Percentiles rank a stretch among this genome's conserved stretches.
Conservation (phyloP, 2,888 invertebrate genomes). For the Megalurothrips usitatus region DNA sequence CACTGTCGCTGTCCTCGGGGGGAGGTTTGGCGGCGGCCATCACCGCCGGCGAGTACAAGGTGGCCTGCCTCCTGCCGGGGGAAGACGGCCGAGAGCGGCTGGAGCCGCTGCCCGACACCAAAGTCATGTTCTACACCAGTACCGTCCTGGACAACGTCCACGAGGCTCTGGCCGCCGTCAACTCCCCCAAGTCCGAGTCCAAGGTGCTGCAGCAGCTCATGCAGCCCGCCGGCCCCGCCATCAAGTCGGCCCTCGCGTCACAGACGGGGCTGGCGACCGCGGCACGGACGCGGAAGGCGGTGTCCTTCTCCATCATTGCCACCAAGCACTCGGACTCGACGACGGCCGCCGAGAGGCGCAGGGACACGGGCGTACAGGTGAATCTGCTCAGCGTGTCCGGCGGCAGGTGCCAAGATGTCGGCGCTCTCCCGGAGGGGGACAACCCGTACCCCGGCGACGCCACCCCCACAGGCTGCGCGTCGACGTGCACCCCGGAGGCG, state of each 20-base stretch:
- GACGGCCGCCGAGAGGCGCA: not conserved
- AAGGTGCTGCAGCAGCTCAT: not conserved
- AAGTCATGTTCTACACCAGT: not conserved
- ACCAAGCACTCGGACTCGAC: not conserved
- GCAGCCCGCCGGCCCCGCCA: not conserved
- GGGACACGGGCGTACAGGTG: not conserved
- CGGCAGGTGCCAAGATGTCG: no score
- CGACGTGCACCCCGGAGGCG: no score
- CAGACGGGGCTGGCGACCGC: conserved; percentile 1
- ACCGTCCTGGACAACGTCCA: conserved; percentile 7
- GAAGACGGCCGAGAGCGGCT: not conserved
- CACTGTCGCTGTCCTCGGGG: not conserved
- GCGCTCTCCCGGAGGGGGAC: no score
- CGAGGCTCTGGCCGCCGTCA: not conserved
- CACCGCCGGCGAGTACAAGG: not conserved
- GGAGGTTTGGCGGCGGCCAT: not conserved
- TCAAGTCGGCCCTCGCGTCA: not conserved
- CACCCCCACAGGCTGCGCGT: no score
- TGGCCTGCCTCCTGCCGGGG: not conserved
- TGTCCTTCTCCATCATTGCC: conserved; percentile 1
- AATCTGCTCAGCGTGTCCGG: not conserved
- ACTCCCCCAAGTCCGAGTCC: not conserved
- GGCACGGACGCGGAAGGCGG: not conserved
- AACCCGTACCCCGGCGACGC: no score
- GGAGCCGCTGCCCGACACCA: not conserved